Evolutionary conservation across 2,888 invertebrate genomes (phyloP).

Genomic region (Dexiosoma caninum): DNA sequence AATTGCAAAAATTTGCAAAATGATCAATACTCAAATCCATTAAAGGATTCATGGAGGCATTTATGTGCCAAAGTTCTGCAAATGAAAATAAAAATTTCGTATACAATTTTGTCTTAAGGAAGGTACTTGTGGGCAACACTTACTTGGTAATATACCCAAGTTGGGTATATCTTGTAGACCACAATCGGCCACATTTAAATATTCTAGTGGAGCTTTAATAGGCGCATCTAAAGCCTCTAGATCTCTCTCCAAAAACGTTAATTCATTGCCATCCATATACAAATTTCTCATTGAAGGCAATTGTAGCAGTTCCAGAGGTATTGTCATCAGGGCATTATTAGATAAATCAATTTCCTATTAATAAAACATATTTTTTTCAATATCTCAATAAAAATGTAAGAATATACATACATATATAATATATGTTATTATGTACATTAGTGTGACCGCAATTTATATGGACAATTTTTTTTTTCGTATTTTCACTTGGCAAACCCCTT

Average conservation of each 20-base stretch:
- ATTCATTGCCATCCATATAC: constrained; percentile 79
- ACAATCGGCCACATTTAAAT: constrained; percentile 82
- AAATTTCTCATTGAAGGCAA: constrained; percentile 82
- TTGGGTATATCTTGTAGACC: constrained; percentile 81
- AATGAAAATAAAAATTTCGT: not conserved
- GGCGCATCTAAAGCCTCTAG: constrained; percentile 78
- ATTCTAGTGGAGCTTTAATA: constrained; percentile 80
- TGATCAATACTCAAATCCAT: constrained; percentile 77
- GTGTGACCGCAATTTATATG: no score
- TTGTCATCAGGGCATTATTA: constrained; percentile 75
- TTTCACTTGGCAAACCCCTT: no score
- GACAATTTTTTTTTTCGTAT: no score
- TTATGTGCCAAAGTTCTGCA: constrained; percentile 80
- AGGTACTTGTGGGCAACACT: no score
- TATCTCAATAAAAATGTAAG: not conserved
- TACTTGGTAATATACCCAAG: constrained; percentile 80
- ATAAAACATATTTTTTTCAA: not conserved
- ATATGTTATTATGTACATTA: not conserved
- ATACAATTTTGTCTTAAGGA: no score
- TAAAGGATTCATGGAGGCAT: constrained; percentile 82
- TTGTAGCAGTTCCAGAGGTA: constrained; percentile 78
- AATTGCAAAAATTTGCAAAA: constrained; percentile 82
- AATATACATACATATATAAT: not conserved
- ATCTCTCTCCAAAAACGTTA: constrained; percentile 71
- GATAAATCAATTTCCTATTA: constrained; percentile 77